These are phyloP conservation scores for Paralvinella palmiformis DNA, from an alignment of 1,140 invertebrate genomes.

Conservation along the genomic window DNA sequence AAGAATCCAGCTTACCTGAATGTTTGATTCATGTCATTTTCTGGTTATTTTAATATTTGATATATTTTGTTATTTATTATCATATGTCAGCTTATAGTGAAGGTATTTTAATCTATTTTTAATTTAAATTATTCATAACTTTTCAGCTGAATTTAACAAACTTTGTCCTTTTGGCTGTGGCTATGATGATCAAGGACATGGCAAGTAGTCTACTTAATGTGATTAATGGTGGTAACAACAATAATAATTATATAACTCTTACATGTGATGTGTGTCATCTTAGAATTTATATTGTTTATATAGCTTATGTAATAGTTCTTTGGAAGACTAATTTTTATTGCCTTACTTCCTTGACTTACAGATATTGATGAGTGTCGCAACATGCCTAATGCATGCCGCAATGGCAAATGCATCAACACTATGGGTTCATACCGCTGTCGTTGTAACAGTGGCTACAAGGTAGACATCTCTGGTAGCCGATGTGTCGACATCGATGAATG, in stretches of 20 bases:
- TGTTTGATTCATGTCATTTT: too few relatives aligned
- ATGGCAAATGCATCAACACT: conserved; percentile 46
- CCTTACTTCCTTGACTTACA: conserved; percentile 24
- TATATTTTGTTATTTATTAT: too few relatives aligned
- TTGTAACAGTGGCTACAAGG: conserved; percentile 50
- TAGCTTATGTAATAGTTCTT: not conserved
- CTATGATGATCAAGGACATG: conserved; percentile 64
- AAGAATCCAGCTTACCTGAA: too few relatives aligned
- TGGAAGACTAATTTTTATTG: not conserved
- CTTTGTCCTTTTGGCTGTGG: conserved; percentile 70
- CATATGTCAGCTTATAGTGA: too few relatives aligned
- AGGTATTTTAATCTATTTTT: conserved; percentile 5
- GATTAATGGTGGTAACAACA: too few relatives aligned
- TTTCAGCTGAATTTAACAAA: conserved; percentile 61
- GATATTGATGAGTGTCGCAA: conserved; percentile 56
- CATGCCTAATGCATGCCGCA: conserved; percentile 48
- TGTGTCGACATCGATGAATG: conserved; percentile 55
- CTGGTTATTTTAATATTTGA: too few relatives aligned
- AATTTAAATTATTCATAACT: too few relatives aligned
- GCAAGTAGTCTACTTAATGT: too few relatives aligned
- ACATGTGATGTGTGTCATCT: not conserved
- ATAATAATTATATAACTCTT: not conserved
- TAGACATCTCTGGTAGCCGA: conserved; percentile 34
- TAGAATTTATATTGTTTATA: not conserved
- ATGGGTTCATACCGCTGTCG: conserved; percentile 47